Base-by-base conservation (phyloP, 2,113 vertebrate genomes). In the Stigmatopora argus region DNA sequence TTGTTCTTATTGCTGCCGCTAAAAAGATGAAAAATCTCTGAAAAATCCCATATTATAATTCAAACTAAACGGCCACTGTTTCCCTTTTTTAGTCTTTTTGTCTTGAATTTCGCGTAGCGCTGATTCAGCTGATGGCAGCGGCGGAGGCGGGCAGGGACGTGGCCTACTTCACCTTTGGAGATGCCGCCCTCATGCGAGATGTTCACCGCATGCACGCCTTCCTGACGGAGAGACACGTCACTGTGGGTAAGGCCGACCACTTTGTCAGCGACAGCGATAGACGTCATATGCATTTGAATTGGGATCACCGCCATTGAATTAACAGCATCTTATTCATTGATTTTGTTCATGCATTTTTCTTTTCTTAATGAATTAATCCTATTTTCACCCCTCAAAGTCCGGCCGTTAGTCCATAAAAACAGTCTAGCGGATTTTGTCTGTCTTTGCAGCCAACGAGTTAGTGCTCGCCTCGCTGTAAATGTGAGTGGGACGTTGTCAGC, bases 121-220 rank as follows among this genome's bases (percentile, higher is more conserved):
- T 99, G 90, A 92, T 99, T 84, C 97, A 99, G 89, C 86, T 98
- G 65, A 55, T 99, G 92, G 96, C 94, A 23, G 96, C 97, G 23
- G 92, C 95, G 5, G 94, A 94, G 73, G 92, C 94, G 2, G 94
- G 94, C 7, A 91, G 97, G 66, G 97, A 99, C 59, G 70, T 99
- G 75, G 96, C 93, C 48, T 99, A 99, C 86, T 99, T 97, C 85
- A 99, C 97, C 19, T 99, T 99, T 70, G 94, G 94, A 79, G 96
- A 99, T 64, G 88, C 86, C 62, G 90, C 92, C 66, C 90, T 99
- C 62, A 97, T 98, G 97, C 90, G 78, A 77, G 96, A 99, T 57
- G 93, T 98, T 77, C 84, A 96, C 72, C 86, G 78, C 74, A 91
- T 99, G 89, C 93, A 99, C 80, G 80, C 82, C 38, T 96, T 96